A percentile compares a stretch with the other conserved stretches of the same genome.
Conservation (phyloP, 2,797 vertebrate genomes). For the Enteromius unitaeniatus region DNA sequence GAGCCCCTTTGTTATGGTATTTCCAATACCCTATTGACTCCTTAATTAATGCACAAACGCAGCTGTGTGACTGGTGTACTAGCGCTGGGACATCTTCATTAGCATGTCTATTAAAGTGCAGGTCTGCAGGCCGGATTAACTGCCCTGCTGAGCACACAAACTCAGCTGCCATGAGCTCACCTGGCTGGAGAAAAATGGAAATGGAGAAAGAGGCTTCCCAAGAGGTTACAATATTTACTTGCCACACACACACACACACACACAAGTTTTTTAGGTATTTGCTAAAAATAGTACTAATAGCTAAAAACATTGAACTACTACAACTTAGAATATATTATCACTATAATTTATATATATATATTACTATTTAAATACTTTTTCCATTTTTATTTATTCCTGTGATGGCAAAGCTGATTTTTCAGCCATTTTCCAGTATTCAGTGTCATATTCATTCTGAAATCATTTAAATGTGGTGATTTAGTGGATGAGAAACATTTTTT, state of each 20-base stretch:
- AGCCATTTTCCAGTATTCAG: neutral
- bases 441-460: neutral
- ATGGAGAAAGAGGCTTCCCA: neutral
- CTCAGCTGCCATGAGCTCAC: constrained; percentile 7
- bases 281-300: neutral
- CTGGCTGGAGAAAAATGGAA: neutral
- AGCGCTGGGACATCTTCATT: constrained; percentile 37
- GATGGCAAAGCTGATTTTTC: neutral
- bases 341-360: neutral
- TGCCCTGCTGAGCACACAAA: constrained; percentile 33
- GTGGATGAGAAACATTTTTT: neutral
- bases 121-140: constrained; percentile 12
- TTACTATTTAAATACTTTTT: neutral
- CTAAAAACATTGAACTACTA: neutral
- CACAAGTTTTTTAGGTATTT: neutral
- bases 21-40: constrained; percentile 9
- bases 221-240: neutral
- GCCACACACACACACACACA: neutral
- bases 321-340: neutral
- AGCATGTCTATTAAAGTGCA: constrained; percentile 49
- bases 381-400: neutral
- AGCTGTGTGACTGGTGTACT: constrained; percentile 25
- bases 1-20: constrained; percentile 9
- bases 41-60: constrained; percentile 7
- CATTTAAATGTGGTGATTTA: constrained; percentile 2